Percentiles rank a stretch among this genome's conserved stretches.
phyloP scores from a whole-genome alignment of 2,113 vertebrate species.

The Sinocyclocheilus grahami region DNA sequence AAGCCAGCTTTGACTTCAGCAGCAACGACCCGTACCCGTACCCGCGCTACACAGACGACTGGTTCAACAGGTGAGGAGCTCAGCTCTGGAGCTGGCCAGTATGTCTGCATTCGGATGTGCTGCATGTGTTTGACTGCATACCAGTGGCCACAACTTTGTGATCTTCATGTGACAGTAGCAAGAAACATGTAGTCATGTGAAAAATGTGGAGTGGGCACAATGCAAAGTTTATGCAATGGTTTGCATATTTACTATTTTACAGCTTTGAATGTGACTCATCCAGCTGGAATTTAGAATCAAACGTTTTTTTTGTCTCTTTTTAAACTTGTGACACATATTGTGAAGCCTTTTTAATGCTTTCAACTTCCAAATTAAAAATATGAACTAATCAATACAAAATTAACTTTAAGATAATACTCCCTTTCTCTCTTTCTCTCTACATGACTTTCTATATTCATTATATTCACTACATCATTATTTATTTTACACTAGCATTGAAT shows the following conservation, averaged over 20 bases:
- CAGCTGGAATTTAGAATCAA: not conserved
- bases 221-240: not conserved
- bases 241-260: not conserved
- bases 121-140: not conserved
- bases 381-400: no score
- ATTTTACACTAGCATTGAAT: no score
- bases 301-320: not conserved
- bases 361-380: not conserved
- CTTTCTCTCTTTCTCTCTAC: no score
- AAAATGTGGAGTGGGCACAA: not conserved
- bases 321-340: not conserved
- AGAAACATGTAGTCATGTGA: not conserved
- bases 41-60: conserved; percentile 97
- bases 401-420: no score
- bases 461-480: no score
- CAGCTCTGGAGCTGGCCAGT: not conserved
- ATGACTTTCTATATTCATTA: no score
- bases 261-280: not conserved
- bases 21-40: conserved; percentile 97
- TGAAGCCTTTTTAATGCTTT: not conserved
- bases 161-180: not conserved
- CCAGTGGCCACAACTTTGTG: not conserved
- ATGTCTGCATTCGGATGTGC: not conserved
- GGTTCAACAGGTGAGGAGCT: conserved; percentile 95
- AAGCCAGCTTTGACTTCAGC: conserved; percentile 99